Evolutionary conservation across 2,797 vertebrate species (phyloP).

Genomic region (Neosalanx taihuensis): DNA sequence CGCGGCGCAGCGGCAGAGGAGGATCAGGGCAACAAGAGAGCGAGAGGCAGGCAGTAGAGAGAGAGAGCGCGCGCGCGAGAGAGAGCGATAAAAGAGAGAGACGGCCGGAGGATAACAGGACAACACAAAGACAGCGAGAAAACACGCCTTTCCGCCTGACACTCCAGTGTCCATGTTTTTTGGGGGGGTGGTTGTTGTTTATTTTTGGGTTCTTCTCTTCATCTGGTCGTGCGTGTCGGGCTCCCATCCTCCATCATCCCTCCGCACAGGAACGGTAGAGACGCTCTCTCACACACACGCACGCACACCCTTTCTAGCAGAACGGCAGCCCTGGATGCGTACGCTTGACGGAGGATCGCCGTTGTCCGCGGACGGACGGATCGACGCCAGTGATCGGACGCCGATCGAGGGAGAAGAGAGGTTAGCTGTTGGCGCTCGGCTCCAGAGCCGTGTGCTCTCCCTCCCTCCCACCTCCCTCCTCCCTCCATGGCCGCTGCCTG

Average conservation of each 20-base stretch:
- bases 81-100: neutral
- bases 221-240: neutral
- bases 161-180: neutral
- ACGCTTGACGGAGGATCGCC: neutral
- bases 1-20: constrained; percentile 7
- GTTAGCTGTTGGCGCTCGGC: neutral
- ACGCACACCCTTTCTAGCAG: neutral
- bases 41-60: neutral
- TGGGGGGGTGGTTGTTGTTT: neutral
- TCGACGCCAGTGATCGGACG: neutral
- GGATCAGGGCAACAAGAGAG: constrained; percentile 6
- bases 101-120: neutral
- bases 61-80: neutral
- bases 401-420: constrained; percentile 2
- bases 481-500: constrained; percentile 3
- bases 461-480: neutral
- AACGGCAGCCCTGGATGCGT: neutral
- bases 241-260: constrained; percentile 14
- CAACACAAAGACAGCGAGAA: constrained; percentile 5
- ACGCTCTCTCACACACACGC: neutral
- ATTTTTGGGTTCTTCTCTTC: neutral
- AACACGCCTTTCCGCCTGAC: neutral
- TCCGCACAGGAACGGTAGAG: neutral
- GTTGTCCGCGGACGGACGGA: neutral
- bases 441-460: neutral